phyloP scores from a whole-genome alignment of 2,797 vertebrate species.

The Parauchenoglanis punctatus region DNA sequence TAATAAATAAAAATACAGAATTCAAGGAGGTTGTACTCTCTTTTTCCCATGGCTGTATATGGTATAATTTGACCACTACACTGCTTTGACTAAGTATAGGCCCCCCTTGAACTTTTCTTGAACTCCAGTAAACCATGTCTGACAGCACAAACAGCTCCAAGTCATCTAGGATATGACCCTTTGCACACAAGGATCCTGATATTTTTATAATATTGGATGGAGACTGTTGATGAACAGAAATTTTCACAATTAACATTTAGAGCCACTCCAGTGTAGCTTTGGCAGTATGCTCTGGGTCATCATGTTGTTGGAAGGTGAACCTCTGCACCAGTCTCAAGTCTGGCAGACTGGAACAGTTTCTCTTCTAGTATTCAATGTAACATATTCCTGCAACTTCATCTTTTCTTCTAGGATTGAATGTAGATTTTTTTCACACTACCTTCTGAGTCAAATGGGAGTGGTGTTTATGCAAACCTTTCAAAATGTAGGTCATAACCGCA shows the following conservation, averaged over 20 bases:
- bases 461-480: slow-evolving; percentile 82
- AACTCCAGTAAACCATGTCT: no score
- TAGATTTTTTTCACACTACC: neutral
- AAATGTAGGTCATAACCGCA: slow-evolving; percentile 97
- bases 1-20: no score
- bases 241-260: neutral
- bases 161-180: no score
- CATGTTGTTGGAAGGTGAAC: neutral
- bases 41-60: neutral
- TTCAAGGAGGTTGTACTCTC: neutral
- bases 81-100: neutral
- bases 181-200: no score
- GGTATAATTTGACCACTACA: neutral
- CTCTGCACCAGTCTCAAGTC: neutral
- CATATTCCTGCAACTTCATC: neutral
- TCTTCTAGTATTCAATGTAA: neutral
- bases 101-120: neutral
- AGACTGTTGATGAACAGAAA: no score
- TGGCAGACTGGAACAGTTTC: neutral
- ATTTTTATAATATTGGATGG: no score
- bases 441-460: neutral
- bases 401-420: neutral
- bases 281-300: neutral
- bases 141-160: no score
- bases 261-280: neutral